These are phyloP conservation scores for Cichladusa arquata DNA, from an alignment of 2,113 vertebrate species.

Conservation along the genomic window DNA sequence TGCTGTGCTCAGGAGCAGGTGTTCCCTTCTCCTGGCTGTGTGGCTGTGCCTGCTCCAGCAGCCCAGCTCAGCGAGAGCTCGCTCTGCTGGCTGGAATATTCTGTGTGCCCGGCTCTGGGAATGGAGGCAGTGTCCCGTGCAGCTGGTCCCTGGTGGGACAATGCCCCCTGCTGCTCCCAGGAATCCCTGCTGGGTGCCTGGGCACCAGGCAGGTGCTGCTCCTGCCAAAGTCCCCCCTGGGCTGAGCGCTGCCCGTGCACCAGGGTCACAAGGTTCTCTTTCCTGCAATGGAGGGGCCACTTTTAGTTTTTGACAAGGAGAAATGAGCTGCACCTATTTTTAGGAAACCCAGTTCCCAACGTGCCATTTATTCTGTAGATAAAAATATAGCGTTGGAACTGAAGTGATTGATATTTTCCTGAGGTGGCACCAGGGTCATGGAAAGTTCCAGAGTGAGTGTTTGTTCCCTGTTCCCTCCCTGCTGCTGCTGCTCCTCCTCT, in stretches of 20 bases:
- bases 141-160: neutral
- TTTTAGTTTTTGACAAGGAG: neutral
- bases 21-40: neutral
- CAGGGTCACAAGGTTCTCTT: neutral
- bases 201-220: neutral
- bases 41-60: neutral
- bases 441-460: constrained; percentile 37
- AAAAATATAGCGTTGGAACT: neutral
- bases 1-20: neutral
- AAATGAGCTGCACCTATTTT: neutral
- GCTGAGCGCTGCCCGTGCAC: accelerated
- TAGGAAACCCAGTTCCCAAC: neutral
- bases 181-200: neutral
- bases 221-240: neutral
- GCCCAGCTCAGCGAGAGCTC: accelerated
- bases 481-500: neutral
- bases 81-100: neutral
- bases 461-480: neutral
- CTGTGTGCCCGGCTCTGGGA: neutral
- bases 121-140: neutral
- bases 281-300: neutral
- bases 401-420: neutral
- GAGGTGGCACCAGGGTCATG: neutral
- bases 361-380: constrained; percentile 11
- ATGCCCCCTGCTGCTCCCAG: neutral